Conservation (phyloP, 2,888 invertebrate species). For the Magallana nippona region DNA sequence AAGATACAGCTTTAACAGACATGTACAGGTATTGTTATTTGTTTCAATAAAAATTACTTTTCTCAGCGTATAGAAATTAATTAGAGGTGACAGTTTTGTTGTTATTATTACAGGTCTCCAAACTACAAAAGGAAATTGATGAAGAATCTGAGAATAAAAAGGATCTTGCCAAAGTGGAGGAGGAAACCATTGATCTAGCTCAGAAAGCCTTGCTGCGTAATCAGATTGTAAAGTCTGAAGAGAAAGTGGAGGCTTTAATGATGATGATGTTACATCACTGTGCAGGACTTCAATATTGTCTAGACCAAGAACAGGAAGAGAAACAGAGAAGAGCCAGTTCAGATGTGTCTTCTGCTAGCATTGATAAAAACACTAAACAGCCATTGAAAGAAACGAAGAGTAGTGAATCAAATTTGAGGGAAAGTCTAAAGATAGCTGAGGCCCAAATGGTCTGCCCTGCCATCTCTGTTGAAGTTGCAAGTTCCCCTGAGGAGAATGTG, state of each 20-base stretch:
- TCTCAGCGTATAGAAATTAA: no score
- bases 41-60: not conserved
- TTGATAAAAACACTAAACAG: not conserved
- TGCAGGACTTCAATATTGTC: conserved; percentile 92
- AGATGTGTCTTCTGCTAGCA: not conserved
- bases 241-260: conserved; percentile 93
- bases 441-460: not conserved
- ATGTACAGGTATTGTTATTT: not conserved
- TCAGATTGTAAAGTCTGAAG: conserved; percentile 86
- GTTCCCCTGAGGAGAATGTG: not conserved
- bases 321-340: conserved; percentile 45
- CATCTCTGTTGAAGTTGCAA: not conserved
- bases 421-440: no score
- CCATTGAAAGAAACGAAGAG: not conserved
- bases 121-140: conserved; percentile 88
- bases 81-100: no score
- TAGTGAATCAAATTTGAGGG: not conserved
- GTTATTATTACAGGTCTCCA: conserved; percentile 83
- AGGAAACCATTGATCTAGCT: conserved; percentile 72
- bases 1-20: no score
- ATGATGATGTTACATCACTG: conserved; percentile 96
- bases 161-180: conserved; percentile 81
- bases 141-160: conserved; percentile 84
- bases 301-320: conserved; percentile 81
- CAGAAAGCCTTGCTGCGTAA: conserved; percentile 67